Evolutionary conservation across 2,113 vertebrate genomes (phyloP).

Genomic region (Nipponia nippon): DNA sequence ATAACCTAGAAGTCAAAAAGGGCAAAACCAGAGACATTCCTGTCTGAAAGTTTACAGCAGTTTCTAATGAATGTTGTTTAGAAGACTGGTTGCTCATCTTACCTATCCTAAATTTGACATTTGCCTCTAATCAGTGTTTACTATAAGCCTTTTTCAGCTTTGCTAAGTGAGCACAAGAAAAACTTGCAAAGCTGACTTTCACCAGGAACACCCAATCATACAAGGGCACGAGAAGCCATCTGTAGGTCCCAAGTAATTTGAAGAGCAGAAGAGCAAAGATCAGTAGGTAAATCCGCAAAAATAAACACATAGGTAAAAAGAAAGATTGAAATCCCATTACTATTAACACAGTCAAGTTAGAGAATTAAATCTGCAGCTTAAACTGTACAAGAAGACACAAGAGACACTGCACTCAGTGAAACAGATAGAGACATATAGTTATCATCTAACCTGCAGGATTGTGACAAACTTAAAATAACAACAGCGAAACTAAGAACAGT

Average conservation of each 20-base stretch:
- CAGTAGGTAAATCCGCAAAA: not conserved
- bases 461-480: not conserved
- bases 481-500: not conserved
- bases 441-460: not conserved
- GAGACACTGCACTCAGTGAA: not conserved
- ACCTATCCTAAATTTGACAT: not conserved
- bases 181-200: not conserved
- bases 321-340: not conserved
- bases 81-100: not conserved
- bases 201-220: not conserved
- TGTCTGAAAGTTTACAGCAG: not conserved
- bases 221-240: not conserved
- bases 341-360: not conserved
- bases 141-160: not conserved
- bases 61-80: not conserved
- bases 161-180: not conserved
- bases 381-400: not conserved
- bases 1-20: not conserved
- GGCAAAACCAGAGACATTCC: not conserved
- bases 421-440: not conserved
- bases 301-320: not conserved
- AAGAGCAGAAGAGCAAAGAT: not conserved
- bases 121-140: not conserved
- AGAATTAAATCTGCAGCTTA: not conserved
- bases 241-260: not conserved